Conservation (phyloP, 2,797 vertebrate species). For the Ctenochaetus hawaiiensis region DNA sequence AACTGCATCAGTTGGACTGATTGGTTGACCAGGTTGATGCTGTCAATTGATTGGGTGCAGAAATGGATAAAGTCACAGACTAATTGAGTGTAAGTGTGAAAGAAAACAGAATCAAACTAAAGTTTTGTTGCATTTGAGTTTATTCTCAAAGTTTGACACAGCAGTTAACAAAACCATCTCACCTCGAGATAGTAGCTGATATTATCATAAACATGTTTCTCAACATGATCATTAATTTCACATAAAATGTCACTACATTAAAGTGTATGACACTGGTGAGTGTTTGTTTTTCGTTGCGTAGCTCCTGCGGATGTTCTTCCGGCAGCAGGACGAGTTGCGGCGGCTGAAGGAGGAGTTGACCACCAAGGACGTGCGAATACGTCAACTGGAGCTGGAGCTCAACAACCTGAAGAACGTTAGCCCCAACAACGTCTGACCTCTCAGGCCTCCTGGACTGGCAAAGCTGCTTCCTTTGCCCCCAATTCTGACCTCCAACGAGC, state of each 20-base stretch:
- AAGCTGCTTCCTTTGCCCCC: constrained; percentile 64
- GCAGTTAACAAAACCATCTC: neutral
- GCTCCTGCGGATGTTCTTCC: constrained; percentile 98
- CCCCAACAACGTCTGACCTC: constrained; percentile 92
- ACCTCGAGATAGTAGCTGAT: neutral
- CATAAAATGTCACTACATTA: too few species aligned
- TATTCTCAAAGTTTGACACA: neutral
- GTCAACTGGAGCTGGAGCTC: constrained; percentile 96
- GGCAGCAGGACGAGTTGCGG: constrained; percentile 96
- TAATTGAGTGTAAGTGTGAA: neutral
- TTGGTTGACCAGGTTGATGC: neutral
- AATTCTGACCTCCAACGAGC: constrained; percentile 68
- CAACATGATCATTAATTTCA: neutral
- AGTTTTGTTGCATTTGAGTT: neutral
- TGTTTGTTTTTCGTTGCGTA: constrained; percentile 61
- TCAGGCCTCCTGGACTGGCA: constrained; percentile 64
- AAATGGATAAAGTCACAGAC: neutral
- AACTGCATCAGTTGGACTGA: neutral
- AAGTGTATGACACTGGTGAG: neutral
- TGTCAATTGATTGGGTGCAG: neutral
- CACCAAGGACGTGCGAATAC: constrained; percentile 93
- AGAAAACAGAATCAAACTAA: neutral
- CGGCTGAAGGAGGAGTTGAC: constrained; percentile 93
- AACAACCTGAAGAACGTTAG: constrained; percentile 96
- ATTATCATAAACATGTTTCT: neutral